These are phyloP conservation scores for Conomelus anceps DNA, from an alignment of 2,888 invertebrate genomes.

Conservation along the genomic window DNA sequence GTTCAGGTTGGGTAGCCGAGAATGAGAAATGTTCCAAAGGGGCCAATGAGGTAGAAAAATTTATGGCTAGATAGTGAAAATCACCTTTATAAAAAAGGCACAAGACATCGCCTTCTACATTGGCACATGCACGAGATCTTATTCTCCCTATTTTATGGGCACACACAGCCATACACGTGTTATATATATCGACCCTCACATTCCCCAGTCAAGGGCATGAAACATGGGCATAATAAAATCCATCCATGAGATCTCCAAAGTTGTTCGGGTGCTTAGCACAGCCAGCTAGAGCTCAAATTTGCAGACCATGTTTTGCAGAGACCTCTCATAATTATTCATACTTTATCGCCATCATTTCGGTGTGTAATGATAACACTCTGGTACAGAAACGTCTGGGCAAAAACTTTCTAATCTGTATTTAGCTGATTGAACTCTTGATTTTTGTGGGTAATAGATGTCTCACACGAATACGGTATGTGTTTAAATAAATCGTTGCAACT, in stretches of 20 bases:
- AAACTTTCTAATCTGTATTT: too few species aligned
- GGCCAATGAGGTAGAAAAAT: neutral
- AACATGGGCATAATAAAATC: neutral
- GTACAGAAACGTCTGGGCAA: too few species aligned
- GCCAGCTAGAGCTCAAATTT: too few species aligned
- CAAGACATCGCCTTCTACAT: neutral
- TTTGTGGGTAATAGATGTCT: too few species aligned
- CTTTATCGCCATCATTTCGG: neutral
- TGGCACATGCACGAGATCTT: neutral
- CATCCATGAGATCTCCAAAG: neutral
- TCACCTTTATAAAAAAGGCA: neutral
- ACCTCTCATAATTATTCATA: neutral
- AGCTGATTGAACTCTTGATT: too few species aligned
- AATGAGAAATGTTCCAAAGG: neutral
- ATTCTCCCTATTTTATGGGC: neutral
- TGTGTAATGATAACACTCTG: too few species aligned
- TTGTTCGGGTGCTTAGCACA: neutral
- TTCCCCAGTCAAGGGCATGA: neutral
- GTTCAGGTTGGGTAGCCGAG: neutral
- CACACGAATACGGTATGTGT: too few species aligned
- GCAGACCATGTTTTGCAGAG: neutral
- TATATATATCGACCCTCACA: neutral
- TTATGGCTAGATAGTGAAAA: neutral
- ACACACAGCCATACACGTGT: neutral
- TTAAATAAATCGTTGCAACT: too few species aligned